Evolutionary conservation across 2,113 vertebrate genomes (phyloP), one percentile per base, ranked within the genome.

Genomic region (Pollimyrus isidori): DNA sequence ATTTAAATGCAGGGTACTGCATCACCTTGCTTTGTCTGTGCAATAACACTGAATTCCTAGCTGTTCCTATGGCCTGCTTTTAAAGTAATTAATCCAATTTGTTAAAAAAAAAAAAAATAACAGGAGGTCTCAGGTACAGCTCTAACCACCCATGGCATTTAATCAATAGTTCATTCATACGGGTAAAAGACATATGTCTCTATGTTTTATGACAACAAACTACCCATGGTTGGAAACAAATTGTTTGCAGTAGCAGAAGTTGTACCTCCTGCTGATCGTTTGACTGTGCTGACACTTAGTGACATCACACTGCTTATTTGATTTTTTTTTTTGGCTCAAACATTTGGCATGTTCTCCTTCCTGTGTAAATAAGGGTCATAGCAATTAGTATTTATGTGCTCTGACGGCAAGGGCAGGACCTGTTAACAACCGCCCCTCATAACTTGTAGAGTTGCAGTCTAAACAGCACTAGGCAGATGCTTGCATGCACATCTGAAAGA

Each of bases 71-170:
- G 53, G 39, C 35, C 30, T 21, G 35, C 45, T 87, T 53, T 65
- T 17, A 87, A 49, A 62, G 86, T 87, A 56, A 87, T 65, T 65
- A 30, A 87, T 65, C 56, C 87, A 58, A 30, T 87, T 87, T 62
- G 30, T 87, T 39, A 35, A 56, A 56, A 52, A 52, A 87, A 53
- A n/a, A n/a, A 45, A 45, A 52, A 53, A 17, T 35, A 35, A 58
- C 48, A 58, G 86, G 53, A 46, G 0, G 6, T 62, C 35, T 58
- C 15, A 23, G 6, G 30, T 87, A 6, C 17, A 17, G 35, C 26
- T n/a, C 15, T 87, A 58, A 58, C 52, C 7, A 15, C 4, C 6
- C 39, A 58, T 23, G 26, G 86, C 52, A 65, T 46, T n/a, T 62
- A 39, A 87, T 62, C 85, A 56, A 87, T 87, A 87, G 49, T 13